These are phyloP conservation scores for Tachuris rubrigastra DNA, from an alignment of 2,113 vertebrate genomes.

Conservation along the genomic window DNA sequence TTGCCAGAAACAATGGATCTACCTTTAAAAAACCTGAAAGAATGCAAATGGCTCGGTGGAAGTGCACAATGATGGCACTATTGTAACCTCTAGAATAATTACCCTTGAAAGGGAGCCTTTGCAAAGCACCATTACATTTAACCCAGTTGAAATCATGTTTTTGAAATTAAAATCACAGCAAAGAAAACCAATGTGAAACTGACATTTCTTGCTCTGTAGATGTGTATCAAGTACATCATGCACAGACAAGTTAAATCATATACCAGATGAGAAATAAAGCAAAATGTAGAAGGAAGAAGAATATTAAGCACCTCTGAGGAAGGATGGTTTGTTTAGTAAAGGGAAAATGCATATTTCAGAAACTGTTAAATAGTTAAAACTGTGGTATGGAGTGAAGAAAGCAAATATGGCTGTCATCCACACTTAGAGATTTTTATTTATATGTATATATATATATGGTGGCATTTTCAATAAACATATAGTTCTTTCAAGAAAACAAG, in stretches of 20 bases:
- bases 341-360: background rate
- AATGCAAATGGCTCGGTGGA: background rate
- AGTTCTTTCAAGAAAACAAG: background rate
- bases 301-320: background rate
- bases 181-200: background rate
- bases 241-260: background rate
- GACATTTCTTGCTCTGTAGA: background rate
- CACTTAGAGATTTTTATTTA: background rate
- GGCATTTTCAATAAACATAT: background rate
- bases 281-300: background rate
- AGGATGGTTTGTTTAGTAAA: background rate
- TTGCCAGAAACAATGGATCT: conserved; percentile 8
- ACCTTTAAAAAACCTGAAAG: background rate
- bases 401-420: background rate
- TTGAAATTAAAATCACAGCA: background rate
- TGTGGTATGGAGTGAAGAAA: background rate
- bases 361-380: background rate
- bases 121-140: background rate
- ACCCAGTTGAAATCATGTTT: background rate
- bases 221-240: background rate
- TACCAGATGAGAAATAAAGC: background rate
- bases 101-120: background rate
- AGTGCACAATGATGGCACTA: background rate
- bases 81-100: background rate
- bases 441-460: background rate